phyloP scores from a whole-genome alignment of 2,888 invertebrate genomes.

The Baccha elongata region DNA sequence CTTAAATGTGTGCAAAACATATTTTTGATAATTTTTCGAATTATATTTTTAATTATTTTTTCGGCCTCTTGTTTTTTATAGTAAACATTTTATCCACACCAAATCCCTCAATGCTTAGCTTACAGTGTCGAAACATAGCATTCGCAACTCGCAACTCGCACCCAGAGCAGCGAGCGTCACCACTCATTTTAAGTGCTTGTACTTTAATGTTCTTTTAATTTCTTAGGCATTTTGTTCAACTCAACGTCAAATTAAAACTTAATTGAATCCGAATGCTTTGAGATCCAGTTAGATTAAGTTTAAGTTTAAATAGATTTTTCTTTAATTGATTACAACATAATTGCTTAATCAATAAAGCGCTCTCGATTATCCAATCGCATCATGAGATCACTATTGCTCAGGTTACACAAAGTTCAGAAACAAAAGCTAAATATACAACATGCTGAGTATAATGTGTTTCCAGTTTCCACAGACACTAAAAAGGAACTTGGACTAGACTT shows the following conservation, averaged over 20 bases:
- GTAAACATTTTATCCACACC: too few relatives aligned
- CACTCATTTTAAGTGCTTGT: too few relatives aligned
- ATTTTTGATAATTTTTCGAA: too few relatives aligned
- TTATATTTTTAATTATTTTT: too few relatives aligned
- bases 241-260: neutral
- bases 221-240: neutral
- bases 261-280: neutral
- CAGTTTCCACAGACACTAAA: neutral
- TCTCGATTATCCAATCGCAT: conserved; percentile 53
- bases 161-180: too few relatives aligned
- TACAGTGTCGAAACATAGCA: too few relatives aligned
- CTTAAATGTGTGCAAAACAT: too few relatives aligned
- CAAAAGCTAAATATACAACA: conserved; percentile 27
- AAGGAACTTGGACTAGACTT: neutral
- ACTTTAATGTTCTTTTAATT: neutral
- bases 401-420: conserved; percentile 54
- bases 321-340: conserved; percentile 54
- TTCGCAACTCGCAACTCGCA: too few relatives aligned
- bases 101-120: too few relatives aligned
- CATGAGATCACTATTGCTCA: conserved; percentile 40
- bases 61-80: too few relatives aligned
- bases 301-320: conserved; percentile 37
- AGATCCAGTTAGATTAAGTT: conserved; percentile 22
- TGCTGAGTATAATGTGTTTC: neutral
- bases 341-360: conserved; percentile 52